Base-by-base conservation (phyloP, 2,888 invertebrate species). In the Rhabditophanes sp. region DNA sequence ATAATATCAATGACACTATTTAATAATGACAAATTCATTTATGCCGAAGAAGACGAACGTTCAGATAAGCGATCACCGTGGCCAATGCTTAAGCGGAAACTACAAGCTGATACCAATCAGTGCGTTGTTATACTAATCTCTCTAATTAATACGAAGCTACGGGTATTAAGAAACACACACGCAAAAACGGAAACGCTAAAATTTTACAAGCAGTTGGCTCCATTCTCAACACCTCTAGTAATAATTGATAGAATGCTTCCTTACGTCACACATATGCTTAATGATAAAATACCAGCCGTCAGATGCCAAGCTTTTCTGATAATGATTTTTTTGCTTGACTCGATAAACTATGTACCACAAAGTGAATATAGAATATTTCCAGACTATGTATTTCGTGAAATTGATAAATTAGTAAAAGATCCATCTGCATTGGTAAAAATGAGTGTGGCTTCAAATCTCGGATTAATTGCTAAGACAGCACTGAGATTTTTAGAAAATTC, bases 281-380 rank as follows among this genome's bases (percentile, higher is more conserved):
- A 79, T 62, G 84, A 84, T 66, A 70, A 73, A 9, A 77, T 78
- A 19, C 74, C 82, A 0, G 74, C 83, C 42, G 90, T 93, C 0
- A 77, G 88, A 41, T 82, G 84, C 0, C 77, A 78, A 25, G 82
- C 87, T 0, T 75, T 96, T 12, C 75, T 79, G 51, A 78, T 80
- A 0, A 73, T 84, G 33, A 79, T 84, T 3, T 48, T 77, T 42
- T 81, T 84, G 64, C 72, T 90, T 32, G 73, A 76, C 45, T 71
- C 77, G 48, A 77, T 82, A 1, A 75, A 76, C 54, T 73, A 73
- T 39, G 75, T 81, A 36, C 81, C 82, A 2, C 73, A 78, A 32
- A 78, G 78, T 38, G 88, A 93, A 69, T 80, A 81, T 31, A 87
- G 88, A 64, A 80, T 93, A 27, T 93, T 96, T 67, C 87, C 88